Base-by-base conservation (phyloP, 1,140 invertebrate genomes). In the Sarcophaga bullata region DNA sequence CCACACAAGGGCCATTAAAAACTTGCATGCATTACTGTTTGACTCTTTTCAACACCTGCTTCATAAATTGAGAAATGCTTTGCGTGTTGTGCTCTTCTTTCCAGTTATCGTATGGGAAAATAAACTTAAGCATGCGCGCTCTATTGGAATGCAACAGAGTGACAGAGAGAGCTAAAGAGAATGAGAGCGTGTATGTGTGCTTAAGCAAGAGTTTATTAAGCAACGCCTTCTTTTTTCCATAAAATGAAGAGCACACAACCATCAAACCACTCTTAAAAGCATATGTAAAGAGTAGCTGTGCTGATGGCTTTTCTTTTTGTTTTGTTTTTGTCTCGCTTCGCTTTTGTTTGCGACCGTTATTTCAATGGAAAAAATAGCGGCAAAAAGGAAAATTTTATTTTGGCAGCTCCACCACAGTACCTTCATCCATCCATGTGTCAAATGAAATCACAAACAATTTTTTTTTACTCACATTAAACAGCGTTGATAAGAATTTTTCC, bases 121-220 rank as follows among this genome's bases (percentile, higher is more conserved):
- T 68, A 68, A 68, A 68, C 62, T 68, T 48, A 13, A 48, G 13
- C 75, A 52, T 78, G 75, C 75, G 75, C 48, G 48, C 75, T 78
- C 75, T 58, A 78, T 78, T 78, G 75, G 75, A 78, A 37, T 37
- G 25, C 25, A 37, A 37, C 25, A 1, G 25, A 2, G 25, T 37
- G 25, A 37, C 25, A 37, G 25, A 37, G 25, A 37, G 25, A 37
- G 25, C 25, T 37, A 37, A 37, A 37, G 25, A 37, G 25, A 78
- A 50, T 78, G 10, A 50, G 62, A 68, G 62, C 62, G 2, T 25
- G 25, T 37, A 4, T 37, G 25, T 37, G 25, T 37, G 25, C 4
- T 37, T 37, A 37, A 37, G 25, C 25, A 37, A 37, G 25, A 37
- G 25, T 37, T 37, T 37, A 2, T 7, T 68, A 25, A 68, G 75